A percentile compares a stretch with the other conserved stretches of the same genome.
Conservation (phyloP, 2,888 invertebrate species). For the Pachliopta kotzebuea region DNA sequence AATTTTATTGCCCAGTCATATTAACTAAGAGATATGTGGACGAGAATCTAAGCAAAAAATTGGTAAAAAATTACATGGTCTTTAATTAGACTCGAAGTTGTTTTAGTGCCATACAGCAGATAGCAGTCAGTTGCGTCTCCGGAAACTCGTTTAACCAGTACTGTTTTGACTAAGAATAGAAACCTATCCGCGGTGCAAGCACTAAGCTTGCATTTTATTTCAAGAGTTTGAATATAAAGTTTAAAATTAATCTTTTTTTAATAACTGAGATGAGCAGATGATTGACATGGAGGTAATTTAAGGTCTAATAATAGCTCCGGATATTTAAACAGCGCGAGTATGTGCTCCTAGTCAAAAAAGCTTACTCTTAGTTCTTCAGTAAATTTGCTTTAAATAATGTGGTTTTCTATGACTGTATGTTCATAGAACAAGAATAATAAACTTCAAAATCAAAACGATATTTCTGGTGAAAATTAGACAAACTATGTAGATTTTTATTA, state of each 20-base stretch:
- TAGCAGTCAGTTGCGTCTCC: slow-evolving; percentile 20
- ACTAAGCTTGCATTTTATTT: background rate
- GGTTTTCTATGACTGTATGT: no score
- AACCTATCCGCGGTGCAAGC: slow-evolving; percentile 10
- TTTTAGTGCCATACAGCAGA: slow-evolving; percentile 19
- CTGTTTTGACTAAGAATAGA: slow-evolving; percentile 26
- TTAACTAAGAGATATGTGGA: slow-evolving; percentile 7
- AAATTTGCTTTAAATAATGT: no score
- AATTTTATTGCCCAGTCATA: background rate
- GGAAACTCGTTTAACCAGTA: slow-evolving; percentile 25
- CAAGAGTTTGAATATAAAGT: background rate
- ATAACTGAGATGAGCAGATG: background rate
- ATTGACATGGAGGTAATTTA: no score
- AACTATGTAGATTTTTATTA: no score
- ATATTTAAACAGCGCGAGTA: no score
- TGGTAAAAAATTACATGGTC: slow-evolving; percentile 2
- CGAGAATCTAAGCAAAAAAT: background rate
- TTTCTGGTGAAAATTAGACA: no score
- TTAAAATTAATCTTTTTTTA: background rate
- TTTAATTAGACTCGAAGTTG: slow-evolving; percentile 16
- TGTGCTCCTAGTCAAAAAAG: no score
- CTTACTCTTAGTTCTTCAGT: no score
- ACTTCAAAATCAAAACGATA: no score
- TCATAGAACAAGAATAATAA: no score
- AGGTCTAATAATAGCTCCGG: no score